Conservation (phyloP, 1,140 invertebrate genomes). For the Drosophila takahashii region DNA sequence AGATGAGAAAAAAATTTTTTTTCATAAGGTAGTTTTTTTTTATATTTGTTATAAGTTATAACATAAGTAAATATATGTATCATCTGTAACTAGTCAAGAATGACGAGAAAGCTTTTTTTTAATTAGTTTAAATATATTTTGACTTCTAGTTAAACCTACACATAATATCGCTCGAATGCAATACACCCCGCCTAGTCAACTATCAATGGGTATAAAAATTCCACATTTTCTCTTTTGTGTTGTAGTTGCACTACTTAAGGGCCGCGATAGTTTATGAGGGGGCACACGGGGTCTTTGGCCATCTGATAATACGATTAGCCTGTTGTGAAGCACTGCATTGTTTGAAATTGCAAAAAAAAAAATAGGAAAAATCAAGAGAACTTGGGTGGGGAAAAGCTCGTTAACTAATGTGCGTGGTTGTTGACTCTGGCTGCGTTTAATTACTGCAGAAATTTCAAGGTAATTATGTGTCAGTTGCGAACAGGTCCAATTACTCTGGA, state of each 20-base stretch:
- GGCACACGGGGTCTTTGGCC: not conserved
- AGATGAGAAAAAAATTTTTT: too few species aligned
- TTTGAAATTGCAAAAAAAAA: not conserved
- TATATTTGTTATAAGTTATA: too few species aligned
- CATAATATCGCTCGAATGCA: not conserved
- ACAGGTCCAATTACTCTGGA: not conserved
- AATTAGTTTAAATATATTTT: too few species aligned
- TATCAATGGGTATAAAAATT: not conserved
- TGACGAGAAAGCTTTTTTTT: too few species aligned
- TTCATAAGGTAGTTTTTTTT: too few species aligned
- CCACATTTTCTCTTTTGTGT: not conserved
- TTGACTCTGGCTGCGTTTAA: not conserved
- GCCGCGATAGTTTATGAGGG: not conserved
- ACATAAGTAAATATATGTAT: too few species aligned
- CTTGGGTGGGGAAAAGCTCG: not conserved
- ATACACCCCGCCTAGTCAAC: not conserved
- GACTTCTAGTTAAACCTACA: too few species aligned
- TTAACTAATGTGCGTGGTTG: not conserved
- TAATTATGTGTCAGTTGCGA: not conserved
- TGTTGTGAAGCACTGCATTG: not conserved
- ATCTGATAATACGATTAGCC: not conserved
- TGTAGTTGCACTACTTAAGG: not conserved
- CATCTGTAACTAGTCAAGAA: too few species aligned
- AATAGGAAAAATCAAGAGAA: not conserved
- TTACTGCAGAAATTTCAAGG: not conserved